phyloP scores from a whole-genome alignment of 2,113 vertebrate genomes.

The Raphicerus campestris region DNA sequence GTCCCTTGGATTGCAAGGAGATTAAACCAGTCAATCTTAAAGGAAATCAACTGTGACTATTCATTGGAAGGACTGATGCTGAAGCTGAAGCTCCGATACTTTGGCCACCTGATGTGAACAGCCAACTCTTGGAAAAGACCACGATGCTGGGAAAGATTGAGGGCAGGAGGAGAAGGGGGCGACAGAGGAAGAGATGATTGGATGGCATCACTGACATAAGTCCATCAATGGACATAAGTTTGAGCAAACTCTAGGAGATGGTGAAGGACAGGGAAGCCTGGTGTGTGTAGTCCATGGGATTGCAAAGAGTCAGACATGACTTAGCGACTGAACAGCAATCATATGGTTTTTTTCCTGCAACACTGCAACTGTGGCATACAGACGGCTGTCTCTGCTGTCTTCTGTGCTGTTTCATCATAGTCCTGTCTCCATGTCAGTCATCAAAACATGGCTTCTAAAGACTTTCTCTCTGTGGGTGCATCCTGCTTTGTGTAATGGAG shows the following conservation, averaged over 20 bases:
- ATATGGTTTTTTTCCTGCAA: not conserved
- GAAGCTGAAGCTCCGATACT: not conserved
- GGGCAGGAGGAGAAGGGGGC: not conserved
- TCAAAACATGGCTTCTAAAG: not conserved
- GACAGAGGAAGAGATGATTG: not conserved
- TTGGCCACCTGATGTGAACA: rapidly evolving
- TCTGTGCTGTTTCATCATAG: not conserved
- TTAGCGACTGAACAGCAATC: not conserved
- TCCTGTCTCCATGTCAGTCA: not conserved
- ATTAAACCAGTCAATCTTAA: not conserved
- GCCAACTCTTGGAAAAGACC: not conserved
- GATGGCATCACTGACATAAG: not conserved
- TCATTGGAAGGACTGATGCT: not conserved
- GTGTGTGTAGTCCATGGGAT: not conserved
- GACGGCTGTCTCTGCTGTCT: rapidly evolving
- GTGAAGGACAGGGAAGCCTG: not conserved
- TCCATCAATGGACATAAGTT: not conserved
- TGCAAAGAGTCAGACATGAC: not conserved
- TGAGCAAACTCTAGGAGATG: not conserved
- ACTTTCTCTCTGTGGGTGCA: rapidly evolving
- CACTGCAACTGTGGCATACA: too few relatives aligned
- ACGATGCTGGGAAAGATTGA: not conserved
- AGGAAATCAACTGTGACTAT: not conserved
- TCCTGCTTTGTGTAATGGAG: not conserved
- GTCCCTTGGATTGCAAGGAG: not conserved